phyloP scores from a whole-genome alignment of 2,797 vertebrate species.

The Oreochromis mossambicus region DNA sequence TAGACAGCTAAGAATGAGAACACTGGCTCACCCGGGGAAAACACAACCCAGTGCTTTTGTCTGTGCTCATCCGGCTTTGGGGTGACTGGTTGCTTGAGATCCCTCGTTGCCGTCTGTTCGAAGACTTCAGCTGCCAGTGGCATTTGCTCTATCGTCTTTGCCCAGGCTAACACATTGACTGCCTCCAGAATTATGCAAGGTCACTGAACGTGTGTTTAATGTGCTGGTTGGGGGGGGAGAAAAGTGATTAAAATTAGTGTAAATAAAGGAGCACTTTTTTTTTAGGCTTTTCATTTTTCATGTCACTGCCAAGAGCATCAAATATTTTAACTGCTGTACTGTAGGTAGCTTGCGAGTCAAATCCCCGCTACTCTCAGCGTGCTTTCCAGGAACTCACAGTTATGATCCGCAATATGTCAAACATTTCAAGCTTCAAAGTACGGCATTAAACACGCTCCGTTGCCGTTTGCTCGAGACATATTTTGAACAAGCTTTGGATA shows the following conservation, averaged over 20 bases:
- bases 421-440: constrained; percentile 55
- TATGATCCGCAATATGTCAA: constrained; percentile 45
- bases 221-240: background rate
- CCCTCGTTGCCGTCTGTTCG: background rate
- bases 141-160: constrained; percentile 16
- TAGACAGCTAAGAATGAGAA: constrained; percentile 32
- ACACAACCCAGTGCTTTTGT: constrained; percentile 27
- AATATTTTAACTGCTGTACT: background rate
- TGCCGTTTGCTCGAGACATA: constrained; percentile 5
- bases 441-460: constrained; percentile 16
- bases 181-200: background rate
- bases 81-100: constrained; percentile 15
- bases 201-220: constrained; percentile 13
- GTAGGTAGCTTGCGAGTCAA: constrained; percentile 10
- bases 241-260: background rate
- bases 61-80: constrained; percentile 24
- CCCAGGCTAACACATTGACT: constrained; percentile 1
- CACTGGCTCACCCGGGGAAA: constrained; percentile 24
- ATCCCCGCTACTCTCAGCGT: background rate
- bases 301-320: constrained; percentile 1
- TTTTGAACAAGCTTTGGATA: constrained; percentile 43
- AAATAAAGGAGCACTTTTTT: constrained; percentile 6
- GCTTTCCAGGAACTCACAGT: constrained; percentile 38
- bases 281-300: background rate
- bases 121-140: constrained; percentile 11